Base-by-base conservation (phyloP, 2,797 vertebrate species). In the Acrossocheilus wenchowensis region DNA sequence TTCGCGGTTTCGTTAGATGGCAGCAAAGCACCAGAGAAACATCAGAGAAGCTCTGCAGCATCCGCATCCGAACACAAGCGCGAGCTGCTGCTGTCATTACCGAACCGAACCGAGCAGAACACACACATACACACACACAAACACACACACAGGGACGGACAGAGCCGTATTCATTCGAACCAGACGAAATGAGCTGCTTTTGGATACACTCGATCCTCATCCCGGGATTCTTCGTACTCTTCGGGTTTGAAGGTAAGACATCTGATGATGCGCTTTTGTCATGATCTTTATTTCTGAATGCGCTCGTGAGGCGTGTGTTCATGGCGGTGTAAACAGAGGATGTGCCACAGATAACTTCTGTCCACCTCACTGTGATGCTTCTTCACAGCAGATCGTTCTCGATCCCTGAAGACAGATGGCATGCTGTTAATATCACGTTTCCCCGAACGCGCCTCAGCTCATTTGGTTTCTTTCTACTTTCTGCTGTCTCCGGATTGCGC, bases 131-230 rank as follows among this genome's bases (percentile, higher is more conserved):
- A 30, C 43, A 14, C 68, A 30, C 79, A 11, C 6, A 60, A 19
- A 4, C 6, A 6, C 30, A 6, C 14, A 2, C 54, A 1, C 54
- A 39, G 30, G 86, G 74, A 72, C 83, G 66, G 75, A 57, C n/a
- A 73, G 23, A 36, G n/a, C 81, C 26, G 66, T 6, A 23, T 30
- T 30, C 23, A 72, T 54, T 82, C 82, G 75, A 77, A 69, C 68
- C 57, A 50, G 86, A 85, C 75, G 82, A 85, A 45, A 92, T 92
- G 91, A 87, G 89, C 87, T 82, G 87, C 86, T 64, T 87, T 88
- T 91, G 90, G 90, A 91, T 92, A 89, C 90, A 91, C 88, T 83
- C 88, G 62, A 73, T 92, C 82, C 89, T 88, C 90, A 89, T 92
- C 85, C 84, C 82, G 80, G 90, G 88, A 71, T 88, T 92, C 64